Conservation (phyloP, 1,140 invertebrate species). For the Halictus rubicundus region DNA sequence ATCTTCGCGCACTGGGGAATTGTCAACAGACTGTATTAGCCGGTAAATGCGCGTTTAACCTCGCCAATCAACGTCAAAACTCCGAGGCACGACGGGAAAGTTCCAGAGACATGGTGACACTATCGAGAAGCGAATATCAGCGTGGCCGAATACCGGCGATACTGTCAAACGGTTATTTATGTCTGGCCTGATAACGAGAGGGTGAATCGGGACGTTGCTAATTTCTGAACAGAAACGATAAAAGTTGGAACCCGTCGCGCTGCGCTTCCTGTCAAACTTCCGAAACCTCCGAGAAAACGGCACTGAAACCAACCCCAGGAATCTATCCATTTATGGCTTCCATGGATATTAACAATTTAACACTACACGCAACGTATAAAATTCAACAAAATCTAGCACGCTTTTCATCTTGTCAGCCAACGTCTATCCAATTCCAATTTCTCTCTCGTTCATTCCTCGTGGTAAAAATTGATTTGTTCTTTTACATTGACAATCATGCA, state of each 20-base stretch:
- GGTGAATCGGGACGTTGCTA: constrained; percentile 8
- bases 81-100: constrained; percentile 23
- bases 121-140: constrained; percentile 36
- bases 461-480: too few relatives aligned
- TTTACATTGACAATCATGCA: too few relatives aligned
- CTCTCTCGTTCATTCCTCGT: too few relatives aligned
- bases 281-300: too few relatives aligned
- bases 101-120: not conserved
- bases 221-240: constrained; percentile 8
- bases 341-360: too few relatives aligned
- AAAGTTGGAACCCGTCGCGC: not conserved
- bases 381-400: too few relatives aligned
- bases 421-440: too few relatives aligned
- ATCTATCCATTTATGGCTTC: too few relatives aligned
- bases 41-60: constrained; percentile 38
- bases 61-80: constrained; percentile 28
- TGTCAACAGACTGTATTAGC: constrained; percentile 12
- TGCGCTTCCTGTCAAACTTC: too few relatives aligned
- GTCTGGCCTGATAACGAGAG: constrained; percentile 18
- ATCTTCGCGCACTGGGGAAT: constrained; percentile 12
- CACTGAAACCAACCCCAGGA: too few relatives aligned
- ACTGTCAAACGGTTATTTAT: constrained; percentile 45
- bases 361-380: too few relatives aligned
- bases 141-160: constrained; percentile 22
- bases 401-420: too few relatives aligned